Conservation (phyloP, 2,113 vertebrate genomes). For the Elachura formosa region DNA sequence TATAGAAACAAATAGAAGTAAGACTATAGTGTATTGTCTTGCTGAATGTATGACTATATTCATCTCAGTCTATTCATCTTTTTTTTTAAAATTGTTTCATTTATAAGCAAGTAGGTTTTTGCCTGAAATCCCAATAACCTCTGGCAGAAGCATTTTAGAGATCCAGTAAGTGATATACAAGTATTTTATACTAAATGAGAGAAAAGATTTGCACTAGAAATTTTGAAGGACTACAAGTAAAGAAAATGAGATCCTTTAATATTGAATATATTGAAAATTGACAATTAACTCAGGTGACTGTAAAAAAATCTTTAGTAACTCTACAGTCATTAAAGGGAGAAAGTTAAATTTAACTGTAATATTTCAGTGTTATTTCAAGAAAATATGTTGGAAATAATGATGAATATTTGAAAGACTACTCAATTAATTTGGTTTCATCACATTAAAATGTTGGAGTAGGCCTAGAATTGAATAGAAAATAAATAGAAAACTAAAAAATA, state of each 20-base stretch:
- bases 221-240: neutral
- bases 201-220: neutral
- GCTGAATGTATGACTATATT: neutral
- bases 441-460: neutral
- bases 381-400: neutral
- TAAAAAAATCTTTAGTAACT: neutral
- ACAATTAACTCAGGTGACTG: neutral
- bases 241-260: neutral
- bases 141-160: conserved; percentile 2
- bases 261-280: neutral
- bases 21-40: neutral
- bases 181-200: conserved; percentile 3
- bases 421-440: neutral
- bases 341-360: neutral
- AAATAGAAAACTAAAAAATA: neutral
- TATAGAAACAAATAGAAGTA: conserved; percentile 12
- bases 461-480: neutral
- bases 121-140: neutral
- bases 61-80: neutral
- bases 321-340: neutral
- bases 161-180: neutral
- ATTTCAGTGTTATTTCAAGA: neutral
- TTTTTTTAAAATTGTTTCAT: conserved; percentile 14
- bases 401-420: neutral
- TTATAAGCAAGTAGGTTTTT: neutral